Percentiles rank a stretch among this genome's conserved stretches.
phyloP scores from a whole-genome alignment of 2,113 vertebrate genomes.

The Turdus rufiventris region DNA sequence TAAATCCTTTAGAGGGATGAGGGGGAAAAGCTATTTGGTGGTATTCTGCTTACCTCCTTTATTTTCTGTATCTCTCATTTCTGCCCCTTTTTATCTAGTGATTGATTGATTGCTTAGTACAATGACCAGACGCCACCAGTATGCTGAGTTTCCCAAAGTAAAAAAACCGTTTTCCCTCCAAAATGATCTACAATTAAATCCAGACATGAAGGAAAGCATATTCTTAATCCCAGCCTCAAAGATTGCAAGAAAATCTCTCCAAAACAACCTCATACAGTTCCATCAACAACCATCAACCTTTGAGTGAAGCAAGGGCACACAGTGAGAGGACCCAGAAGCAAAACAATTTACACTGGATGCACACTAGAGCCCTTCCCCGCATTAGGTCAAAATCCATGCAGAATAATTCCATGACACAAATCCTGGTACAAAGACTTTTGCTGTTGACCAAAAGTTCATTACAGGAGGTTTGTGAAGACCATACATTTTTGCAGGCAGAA shows the following conservation, averaged over 20 bases:
- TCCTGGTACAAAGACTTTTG: background rate
- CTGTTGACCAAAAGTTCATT: background rate
- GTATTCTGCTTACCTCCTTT: background rate
- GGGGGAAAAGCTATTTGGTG: background rate
- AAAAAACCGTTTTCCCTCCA: background rate
- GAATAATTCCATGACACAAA: background rate
- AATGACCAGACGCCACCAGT: constrained; percentile 20
- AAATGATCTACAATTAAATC: constrained; percentile 30
- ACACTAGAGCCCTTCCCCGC: background rate
- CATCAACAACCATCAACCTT: background rate
- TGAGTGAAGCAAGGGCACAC: background rate
- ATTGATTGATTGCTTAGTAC: constrained; percentile 17
- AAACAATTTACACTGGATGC: background rate
- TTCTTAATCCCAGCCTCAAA: background rate
- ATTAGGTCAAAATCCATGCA: background rate
- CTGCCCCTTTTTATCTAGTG: constrained; percentile 8
- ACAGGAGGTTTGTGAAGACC: background rate
- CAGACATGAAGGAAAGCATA: background rate
- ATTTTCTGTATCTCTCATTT: background rate
- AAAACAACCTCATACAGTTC: background rate
- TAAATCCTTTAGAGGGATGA: background rate
- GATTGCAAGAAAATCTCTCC: background rate
- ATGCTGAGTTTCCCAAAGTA: background rate
- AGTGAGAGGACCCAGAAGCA: background rate
- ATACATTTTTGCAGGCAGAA: background rate